Conservation (phyloP, 2,113 vertebrate genomes). For the Crypturellus undulatus region DNA sequence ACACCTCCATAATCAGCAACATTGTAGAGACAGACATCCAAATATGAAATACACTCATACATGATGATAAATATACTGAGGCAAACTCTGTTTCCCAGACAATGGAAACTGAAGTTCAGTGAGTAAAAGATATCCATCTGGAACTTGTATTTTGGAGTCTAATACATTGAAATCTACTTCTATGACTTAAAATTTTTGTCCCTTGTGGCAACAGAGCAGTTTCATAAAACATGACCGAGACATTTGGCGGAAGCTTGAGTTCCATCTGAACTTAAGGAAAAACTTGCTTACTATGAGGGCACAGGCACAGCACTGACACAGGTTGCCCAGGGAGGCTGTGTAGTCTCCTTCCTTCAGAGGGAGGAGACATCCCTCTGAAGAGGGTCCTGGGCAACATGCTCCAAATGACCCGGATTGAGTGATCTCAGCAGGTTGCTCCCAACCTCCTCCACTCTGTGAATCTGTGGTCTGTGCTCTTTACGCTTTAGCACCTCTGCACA, state of each 20-base stretch:
- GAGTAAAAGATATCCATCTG: background rate
- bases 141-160: background rate
- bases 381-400: too few relatives aligned
- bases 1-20: too few relatives aligned
- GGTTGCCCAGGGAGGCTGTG: too few relatives aligned
- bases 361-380: too few relatives aligned
- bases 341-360: too few relatives aligned
- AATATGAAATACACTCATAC: background rate
- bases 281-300: too few relatives aligned
- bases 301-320: too few relatives aligned
- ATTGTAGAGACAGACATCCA: fast-evolving
- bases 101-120: background rate
- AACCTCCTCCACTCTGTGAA: background rate
- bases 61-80: background rate
- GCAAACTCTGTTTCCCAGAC: background rate
- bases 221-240: background rate
- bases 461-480: background rate
- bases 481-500: background rate
- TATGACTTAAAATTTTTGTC: background rate
- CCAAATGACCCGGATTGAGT: too few relatives aligned
- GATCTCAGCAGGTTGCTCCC: background rate
- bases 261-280: too few relatives aligned
- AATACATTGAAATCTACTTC: background rate
- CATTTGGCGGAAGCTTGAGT: background rate
- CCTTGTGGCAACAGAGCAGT: background rate